Evolutionary conservation across 2,888 invertebrate species (phyloP).

Genomic region (Vandiemenella viatica): DNA sequence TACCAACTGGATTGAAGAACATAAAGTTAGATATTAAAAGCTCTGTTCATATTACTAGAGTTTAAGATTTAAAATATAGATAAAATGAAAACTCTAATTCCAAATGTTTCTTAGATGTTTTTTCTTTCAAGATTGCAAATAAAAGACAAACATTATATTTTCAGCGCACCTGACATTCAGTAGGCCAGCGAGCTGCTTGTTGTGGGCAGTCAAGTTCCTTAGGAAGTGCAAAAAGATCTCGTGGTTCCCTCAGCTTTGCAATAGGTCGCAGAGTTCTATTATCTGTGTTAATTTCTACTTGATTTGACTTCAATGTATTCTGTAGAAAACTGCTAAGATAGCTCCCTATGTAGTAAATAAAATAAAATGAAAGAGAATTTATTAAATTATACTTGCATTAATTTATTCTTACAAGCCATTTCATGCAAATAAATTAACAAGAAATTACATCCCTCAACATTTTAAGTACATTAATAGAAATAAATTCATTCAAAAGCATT

Average conservation of each 20-base stretch:
- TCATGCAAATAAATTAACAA: too few species aligned
- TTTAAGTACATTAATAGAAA: too few species aligned
- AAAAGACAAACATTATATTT: too few species aligned
- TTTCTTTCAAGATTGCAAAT: too few species aligned
- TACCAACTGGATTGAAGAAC: too few species aligned
- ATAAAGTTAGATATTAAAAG: too few species aligned
- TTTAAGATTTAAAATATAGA: too few species aligned
- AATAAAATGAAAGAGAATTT: neutral
- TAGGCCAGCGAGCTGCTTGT: conserved; percentile 74
- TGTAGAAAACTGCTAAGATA: conserved; percentile 47
- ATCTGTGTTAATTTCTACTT: conserved; percentile 52
- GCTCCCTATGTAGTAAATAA: conserved; percentile 34
- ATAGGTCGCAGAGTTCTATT: conserved; percentile 44
- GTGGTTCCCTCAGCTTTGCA: conserved; percentile 49
- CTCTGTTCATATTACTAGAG: too few species aligned
- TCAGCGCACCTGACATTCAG: conserved; percentile 86
- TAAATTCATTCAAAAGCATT: too few species aligned
- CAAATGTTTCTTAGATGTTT: too few species aligned
- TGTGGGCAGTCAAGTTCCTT: conserved; percentile 54
- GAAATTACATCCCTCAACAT: too few species aligned
- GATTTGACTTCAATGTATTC: conserved; percentile 49
- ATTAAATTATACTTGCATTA: neutral
- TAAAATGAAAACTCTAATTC: too few species aligned
- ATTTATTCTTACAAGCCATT: neutral
- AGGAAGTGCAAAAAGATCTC: conserved; percentile 55